Evolutionary conservation across 2,888 invertebrate genomes (phyloP), one percentile per base, ranked within the genome.

Genomic region (Xestia ashworthii): DNA sequence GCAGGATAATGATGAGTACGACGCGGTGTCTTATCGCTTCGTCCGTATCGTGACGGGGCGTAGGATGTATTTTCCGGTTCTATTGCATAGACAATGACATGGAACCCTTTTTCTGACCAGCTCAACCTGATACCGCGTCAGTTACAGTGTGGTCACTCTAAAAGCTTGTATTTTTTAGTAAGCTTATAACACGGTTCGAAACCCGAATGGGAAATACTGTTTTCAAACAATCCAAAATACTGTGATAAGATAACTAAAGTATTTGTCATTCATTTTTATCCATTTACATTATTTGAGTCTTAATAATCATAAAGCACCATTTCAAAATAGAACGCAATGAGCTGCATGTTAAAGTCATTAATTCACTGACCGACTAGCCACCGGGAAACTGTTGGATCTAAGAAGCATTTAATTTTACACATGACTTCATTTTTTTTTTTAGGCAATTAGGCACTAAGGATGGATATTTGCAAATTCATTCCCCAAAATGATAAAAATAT

Each of bases 151-250:
- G n/a, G 5, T 3, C 22, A 55, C n/a, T 55, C 3, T 41, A 41
- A 38, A 60, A 22, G 41, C 32, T 32, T 3, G 22, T 60, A 25
- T 64, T 9, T 38, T 50, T 9, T 12, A 25, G 2, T 3, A 32
- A 41, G 14, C 16, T 50, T n/a, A 22, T 32, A 46, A 16, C n/a
- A 25, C n/a, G 71, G 12, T 48, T 12, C 22, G 5, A 25, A 69
- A 44, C 70, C 48, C 9, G 11, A 80, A 64, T 48, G 38, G 1
- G 14, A 0, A 69, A 19, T 8, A 71, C 71, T 82, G 68, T 71
- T 58, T 82, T 68, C 77, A 82, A 82, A 81, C 70, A 80, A 62
- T 19, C 32, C 19, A 38, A 62, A 64, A 68, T 32, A 68, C 64
- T 0, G n/a, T 38, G 71, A 80, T 81, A 76, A 71, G 77, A 82